phyloP scores from a whole-genome alignment of 2,113 vertebrate genomes.

The Hippocampus guttulatus region DNA sequence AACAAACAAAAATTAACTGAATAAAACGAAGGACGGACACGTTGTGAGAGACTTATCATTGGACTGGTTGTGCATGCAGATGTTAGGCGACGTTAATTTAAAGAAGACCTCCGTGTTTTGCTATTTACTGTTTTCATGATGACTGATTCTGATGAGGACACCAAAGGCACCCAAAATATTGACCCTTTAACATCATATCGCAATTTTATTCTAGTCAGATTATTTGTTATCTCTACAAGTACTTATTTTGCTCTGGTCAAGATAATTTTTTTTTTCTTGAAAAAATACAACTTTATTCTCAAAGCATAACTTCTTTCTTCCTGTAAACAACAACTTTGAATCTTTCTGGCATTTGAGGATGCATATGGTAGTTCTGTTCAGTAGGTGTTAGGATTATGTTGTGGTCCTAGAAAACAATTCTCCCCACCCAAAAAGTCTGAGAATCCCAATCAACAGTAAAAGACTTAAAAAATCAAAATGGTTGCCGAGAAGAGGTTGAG shows the following conservation, averaged over 20 bases:
- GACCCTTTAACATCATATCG: neutral
- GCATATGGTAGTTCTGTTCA: neutral
- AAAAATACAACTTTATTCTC: neutral
- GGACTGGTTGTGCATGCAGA: neutral
- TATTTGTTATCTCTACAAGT: no score
- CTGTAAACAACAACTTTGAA: neutral
- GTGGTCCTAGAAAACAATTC: neutral
- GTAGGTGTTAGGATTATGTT: neutral
- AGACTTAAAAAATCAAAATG: neutral
- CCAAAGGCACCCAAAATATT: neutral
- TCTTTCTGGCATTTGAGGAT: neutral
- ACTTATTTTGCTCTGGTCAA: neutral
- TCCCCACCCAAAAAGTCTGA: neutral
- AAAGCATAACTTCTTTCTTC: neutral
- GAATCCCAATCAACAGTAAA: neutral
- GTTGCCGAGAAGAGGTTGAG: slow-evolving; percentile 34
- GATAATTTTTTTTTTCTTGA: neutral
- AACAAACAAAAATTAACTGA: no score
- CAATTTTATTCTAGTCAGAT: neutral
- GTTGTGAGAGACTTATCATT: neutral
- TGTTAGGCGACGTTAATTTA: neutral
- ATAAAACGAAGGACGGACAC: neutral
- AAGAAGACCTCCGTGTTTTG: neutral
- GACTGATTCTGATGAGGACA: neutral
- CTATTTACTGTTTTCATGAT: neutral